Conservation (phyloP, 2,888 invertebrate species). For the Tetramorium bicarinatum region DNA sequence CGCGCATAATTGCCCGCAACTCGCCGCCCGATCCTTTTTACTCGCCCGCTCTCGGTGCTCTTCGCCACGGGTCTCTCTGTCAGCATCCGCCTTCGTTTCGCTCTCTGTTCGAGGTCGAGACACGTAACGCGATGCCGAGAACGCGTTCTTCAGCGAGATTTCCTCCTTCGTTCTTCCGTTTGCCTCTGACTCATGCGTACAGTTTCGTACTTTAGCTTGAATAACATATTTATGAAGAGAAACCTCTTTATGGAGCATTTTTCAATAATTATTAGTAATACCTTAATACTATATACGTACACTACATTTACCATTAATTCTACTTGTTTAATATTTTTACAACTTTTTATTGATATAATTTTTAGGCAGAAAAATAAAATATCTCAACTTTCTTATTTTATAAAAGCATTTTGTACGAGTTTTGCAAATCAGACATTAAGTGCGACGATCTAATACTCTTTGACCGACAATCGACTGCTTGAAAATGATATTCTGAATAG, state of each 20-base stretch:
- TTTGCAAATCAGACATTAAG: slow-evolving; percentile 13
- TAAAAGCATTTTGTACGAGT: background rate
- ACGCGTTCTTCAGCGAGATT: slow-evolving; percentile 61
- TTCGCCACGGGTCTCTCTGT: slow-evolving; percentile 32
- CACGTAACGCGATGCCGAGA: slow-evolving; percentile 60
- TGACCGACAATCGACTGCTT: slow-evolving; percentile 7
- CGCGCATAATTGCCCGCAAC: slow-evolving; percentile 75
- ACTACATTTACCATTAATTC: background rate
- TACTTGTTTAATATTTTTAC: background rate
- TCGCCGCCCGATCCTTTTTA: slow-evolving; percentile 55
- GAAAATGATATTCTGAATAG: slow-evolving; percentile 39
- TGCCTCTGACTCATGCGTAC: slow-evolving; percentile 21
- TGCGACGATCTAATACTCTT: slow-evolving; percentile 33
- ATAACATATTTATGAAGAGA: slow-evolving; percentile 5
- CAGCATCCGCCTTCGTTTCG: slow-evolving; percentile 20
- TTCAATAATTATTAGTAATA: background rate
- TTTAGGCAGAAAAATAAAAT: background rate
- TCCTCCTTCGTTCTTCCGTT: slow-evolving; percentile 58
- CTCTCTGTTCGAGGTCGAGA: slow-evolving; percentile 50
- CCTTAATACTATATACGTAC: background rate
- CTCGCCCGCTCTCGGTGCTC: slow-evolving; percentile 24
- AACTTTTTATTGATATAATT: background rate
- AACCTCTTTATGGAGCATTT: background rate
- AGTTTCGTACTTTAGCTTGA: slow-evolving; percentile 3
- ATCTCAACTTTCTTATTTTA: background rate